Percentiles rank a stretch among this genome's conserved stretches.
These are phyloP conservation scores for Notoglanidium macrostoma DNA, from an alignment of 2,797 vertebrate genomes.

Conservation along the genomic window DNA sequence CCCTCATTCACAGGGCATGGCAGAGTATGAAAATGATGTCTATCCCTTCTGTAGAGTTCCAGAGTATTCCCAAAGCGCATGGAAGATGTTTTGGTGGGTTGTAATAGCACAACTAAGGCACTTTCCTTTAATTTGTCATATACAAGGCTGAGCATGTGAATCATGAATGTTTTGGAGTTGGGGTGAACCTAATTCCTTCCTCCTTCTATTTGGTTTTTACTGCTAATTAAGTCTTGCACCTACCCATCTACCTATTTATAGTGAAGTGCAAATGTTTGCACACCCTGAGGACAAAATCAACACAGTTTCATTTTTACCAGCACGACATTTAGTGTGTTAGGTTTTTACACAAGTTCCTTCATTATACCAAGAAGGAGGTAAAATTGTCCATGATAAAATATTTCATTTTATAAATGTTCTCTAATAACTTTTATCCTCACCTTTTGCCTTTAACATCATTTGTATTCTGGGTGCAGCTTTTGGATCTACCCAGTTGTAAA, in stretches of 20 bases:
- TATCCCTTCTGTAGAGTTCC: neutral
- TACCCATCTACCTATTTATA: neutral
- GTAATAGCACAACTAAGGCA: neutral
- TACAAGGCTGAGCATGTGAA: neutral
- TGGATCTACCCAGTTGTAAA: neutral
- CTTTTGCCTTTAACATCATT: neutral
- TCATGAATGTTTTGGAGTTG: neutral
- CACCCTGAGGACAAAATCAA: neutral
- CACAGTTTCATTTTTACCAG: neutral
- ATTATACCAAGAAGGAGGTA: neutral
- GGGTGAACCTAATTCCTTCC: neutral
- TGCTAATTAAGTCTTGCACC: neutral
- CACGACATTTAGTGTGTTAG: neutral
- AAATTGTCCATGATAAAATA: neutral
- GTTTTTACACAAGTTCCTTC: neutral
- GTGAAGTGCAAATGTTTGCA: neutral
- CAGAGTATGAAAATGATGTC: neutral
- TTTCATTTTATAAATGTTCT: neutral
- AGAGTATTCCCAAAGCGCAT: neutral
- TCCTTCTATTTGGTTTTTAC: neutral
- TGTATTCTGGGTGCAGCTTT: neutral
- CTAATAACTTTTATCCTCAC: neutral
- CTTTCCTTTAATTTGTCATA: neutral
- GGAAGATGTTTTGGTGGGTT: neutral
- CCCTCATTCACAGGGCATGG: neutral